phyloP scores from a whole-genome alignment of 2,797 vertebrate genomes.

The Sciurus vulgaris region DNA sequence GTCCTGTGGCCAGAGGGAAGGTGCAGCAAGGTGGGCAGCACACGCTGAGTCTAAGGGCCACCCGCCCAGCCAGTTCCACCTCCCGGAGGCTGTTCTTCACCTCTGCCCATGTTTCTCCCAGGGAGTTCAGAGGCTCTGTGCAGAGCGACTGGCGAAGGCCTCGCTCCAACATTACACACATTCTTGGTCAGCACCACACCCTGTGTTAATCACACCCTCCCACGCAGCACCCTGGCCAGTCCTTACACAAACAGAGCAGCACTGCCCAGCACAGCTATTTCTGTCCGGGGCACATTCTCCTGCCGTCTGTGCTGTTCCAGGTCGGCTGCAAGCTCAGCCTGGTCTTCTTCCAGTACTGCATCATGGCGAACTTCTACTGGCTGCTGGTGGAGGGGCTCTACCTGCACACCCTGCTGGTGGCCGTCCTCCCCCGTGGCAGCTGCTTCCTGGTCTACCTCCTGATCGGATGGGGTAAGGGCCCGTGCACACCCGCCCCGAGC shows the following conservation, averaged over 20 bases:
- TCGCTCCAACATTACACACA: not conserved
- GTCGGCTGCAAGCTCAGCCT: conserved; percentile 94
- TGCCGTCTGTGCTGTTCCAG: conserved; percentile 85
- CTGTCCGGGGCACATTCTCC: not conserved
- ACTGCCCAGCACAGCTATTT: not conserved
- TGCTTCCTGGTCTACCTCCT: conserved; percentile 93
- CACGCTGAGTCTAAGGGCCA: too few relatives aligned
- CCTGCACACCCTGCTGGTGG: conserved; percentile 93
- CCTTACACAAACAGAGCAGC: not conserved
- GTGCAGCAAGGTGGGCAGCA: too few relatives aligned
- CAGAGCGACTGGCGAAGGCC: not conserved
- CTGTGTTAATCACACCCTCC: not conserved
- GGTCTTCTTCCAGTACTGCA: conserved; percentile 95
- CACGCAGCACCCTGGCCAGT: not conserved
- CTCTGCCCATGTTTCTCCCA: conserved; percentile 14
- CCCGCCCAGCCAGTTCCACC: not conserved
- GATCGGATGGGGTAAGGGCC: conserved; percentile 94
- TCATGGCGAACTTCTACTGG: conserved; percentile 97
- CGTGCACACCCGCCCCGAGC: too few relatives aligned
- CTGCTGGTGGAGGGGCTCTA: conserved; percentile 95
- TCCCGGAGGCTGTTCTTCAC: not conserved
- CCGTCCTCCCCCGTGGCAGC: conserved; percentile 92
- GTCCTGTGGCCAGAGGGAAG: too few relatives aligned
- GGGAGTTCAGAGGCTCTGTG: not conserved
- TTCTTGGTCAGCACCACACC: not conserved